A percentile compares a stretch with the other conserved stretches of the same genome.
phyloP scores from a whole-genome alignment of 2,113 vertebrate genomes.

The Ammodramus savannarum region DNA sequence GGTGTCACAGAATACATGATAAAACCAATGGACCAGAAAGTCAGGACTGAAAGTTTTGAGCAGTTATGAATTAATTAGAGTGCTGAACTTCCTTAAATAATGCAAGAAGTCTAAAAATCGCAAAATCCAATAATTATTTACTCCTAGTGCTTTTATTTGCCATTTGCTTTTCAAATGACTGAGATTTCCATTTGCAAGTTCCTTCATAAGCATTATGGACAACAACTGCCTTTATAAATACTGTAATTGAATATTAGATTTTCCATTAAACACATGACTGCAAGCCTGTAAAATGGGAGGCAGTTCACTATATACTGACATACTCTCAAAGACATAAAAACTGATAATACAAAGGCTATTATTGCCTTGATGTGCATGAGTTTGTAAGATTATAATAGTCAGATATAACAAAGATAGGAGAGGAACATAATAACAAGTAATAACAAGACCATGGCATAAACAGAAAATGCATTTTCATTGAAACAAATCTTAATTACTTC shows the following conservation, averaged over 20 bases:
- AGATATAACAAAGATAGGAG: not conserved
- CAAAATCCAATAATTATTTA: not conserved
- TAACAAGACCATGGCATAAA: not conserved
- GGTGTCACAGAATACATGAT: not conserved
- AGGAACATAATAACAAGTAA: not conserved
- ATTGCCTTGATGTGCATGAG: not conserved
- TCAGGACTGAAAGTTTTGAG: not conserved
- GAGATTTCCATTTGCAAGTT: not conserved
- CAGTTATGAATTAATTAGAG: not conserved
- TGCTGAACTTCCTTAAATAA: not conserved
- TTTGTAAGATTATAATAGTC: not conserved
- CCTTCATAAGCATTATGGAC: not conserved
- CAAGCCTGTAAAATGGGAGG: not conserved
- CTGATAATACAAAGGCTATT: not conserved
- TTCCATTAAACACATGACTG: not conserved
- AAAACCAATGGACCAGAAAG: not conserved
- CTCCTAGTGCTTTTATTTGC: not conserved
- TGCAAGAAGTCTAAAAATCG: not conserved
- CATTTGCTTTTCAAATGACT: not conserved
- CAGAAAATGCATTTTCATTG: not conserved
- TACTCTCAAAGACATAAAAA: not conserved
- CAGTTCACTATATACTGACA: not conserved
- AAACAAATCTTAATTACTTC: not conserved
- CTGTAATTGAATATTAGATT: not conserved
- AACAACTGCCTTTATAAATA: not conserved